Base-by-base conservation (phyloP, 2,113 vertebrate genomes). In the Plecotus auritus region DNA sequence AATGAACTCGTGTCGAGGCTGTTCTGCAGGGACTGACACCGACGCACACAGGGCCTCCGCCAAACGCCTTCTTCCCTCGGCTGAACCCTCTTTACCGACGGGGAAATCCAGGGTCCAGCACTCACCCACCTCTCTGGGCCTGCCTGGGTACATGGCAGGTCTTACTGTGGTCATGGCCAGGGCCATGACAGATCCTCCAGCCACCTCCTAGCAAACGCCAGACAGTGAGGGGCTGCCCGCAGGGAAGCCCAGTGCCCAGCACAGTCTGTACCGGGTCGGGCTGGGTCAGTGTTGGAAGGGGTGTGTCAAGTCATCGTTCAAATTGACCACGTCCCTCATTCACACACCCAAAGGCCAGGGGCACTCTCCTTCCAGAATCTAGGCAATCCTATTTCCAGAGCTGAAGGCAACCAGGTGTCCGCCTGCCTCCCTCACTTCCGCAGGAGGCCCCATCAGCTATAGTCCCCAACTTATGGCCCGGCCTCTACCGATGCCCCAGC, bases 1-100 rank as follows among this genome's bases (percentile, higher is more conserved):
- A 28, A 7, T 0, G 11, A 23, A 42, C 20, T 9, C 35, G 4
- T 9, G 26, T 0, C 9, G 23, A 85, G 30, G 22, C 20, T 0
- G 3, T n/a, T 56, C 40, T 49, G 49, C 56, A 59, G 87, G 47
- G 45, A 8, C 56, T 4, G 1, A 56, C 28, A 20, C 54, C 4
- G 0, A 42, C 9, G 9, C 81, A 30, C 7, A 17, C 20, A 7
- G 1, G 18, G 80, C 37, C 90, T 54, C 51, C 3, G 2, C 18
- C 8, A 35, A 45, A 49, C 5, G 3, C 40, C 1, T 35, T 86
- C 67, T 59, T n/a, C 10, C 59, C 28, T 10, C 7, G 0, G 22
- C 64, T 5, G 4, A 84, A 10, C 28, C 56, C 42, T 40, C 47
- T 56, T 49, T 22, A 40, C 37, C 78, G 70, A 47, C 5, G n/a